Conservation (phyloP, 2,888 invertebrate genomes). For the Isoperla grammatica region DNA sequence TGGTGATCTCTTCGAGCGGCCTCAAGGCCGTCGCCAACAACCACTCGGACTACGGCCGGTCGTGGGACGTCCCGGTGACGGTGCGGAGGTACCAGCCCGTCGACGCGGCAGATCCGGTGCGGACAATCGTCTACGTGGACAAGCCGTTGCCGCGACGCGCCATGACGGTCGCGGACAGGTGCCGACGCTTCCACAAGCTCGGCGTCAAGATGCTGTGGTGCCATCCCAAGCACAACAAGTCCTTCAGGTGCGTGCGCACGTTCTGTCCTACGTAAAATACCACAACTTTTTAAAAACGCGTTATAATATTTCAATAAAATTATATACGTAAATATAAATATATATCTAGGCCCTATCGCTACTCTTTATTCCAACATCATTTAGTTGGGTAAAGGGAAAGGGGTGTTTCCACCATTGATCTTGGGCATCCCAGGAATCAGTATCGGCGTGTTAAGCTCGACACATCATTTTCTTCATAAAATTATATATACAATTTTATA, state of each 20-base stretch:
- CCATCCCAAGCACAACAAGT: neutral
- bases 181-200: constrained; percentile 36
- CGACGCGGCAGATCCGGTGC: constrained; percentile 32
- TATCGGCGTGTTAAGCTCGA: too few species aligned
- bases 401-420: too few species aligned
- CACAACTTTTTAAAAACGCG: too few species aligned
- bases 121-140: constrained; percentile 39
- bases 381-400: too few species aligned
- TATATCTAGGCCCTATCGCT: too few species aligned
- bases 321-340: too few species aligned
- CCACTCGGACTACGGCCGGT: constrained; percentile 31
- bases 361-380: too few species aligned
- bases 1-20: constrained; percentile 39
- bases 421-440: too few species aligned
- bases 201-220: constrained; percentile 20
- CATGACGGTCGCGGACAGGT: constrained; percentile 36
- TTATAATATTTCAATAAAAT: too few species aligned
- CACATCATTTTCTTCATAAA: too few species aligned
- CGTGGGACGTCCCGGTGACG: constrained; percentile 38
- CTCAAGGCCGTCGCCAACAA: constrained; percentile 38
- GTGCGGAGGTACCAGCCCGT: constrained; percentile 34
- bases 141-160: constrained; percentile 36
- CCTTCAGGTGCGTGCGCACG: neutral
- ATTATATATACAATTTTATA: too few species aligned
- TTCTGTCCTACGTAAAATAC: too few species aligned